Evolutionary conservation across 2,797 vertebrate species (phyloP), one percentile per base, ranked within the genome.

Genomic region (Epinephelus coioides): DNA sequence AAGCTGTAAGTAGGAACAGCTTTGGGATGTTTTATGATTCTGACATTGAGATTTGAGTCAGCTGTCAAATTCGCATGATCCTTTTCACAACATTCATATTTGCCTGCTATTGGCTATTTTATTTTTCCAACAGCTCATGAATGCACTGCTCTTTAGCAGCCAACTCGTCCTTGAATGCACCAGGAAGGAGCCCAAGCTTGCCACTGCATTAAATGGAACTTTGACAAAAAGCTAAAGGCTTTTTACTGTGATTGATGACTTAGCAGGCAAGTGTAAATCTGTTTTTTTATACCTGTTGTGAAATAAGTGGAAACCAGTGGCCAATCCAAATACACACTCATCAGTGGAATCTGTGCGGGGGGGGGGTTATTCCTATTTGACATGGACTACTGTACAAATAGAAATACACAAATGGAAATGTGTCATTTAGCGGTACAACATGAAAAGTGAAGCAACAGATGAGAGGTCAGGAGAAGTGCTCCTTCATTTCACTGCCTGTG

Each of bases 101-200:
- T 69, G 14, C 47, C 43, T 56, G 19, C 57, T 27, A 38, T 73
- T 64, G 53, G 46, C 17, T 49, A 49, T 71, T 63, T 18, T 44
- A 21, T 70, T 81, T 81, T 55, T 49, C 53, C 62, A 69, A 12
- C 61, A 54, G 55, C 74, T 55, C 44, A 47, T 77, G 27, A 59
- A 71, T 25, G 51, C 59, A 8, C 11, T 27, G 25, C 40, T 34
- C 19, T 63, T 43, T 10, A 71, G 67, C 59, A 51, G 69, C 79
- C 77, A 81, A 17, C 66, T 7, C 0, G 69, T 82, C 80, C 75
- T 70, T 54, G 64, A 79, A 77, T 69, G 79, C 70, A 78, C 82
- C 69, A 17, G 30, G 11, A 43, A 43, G 27, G 15, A 67, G 49
- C n/a, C 25, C 34, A 4, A 19, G n/a, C 51, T 67, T 55, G 12